Percentiles rank a stretch among this genome's conserved stretches.
Evolutionary conservation across 2,113 vertebrate species (phyloP).

Genomic region (Riparia riparia): DNA sequence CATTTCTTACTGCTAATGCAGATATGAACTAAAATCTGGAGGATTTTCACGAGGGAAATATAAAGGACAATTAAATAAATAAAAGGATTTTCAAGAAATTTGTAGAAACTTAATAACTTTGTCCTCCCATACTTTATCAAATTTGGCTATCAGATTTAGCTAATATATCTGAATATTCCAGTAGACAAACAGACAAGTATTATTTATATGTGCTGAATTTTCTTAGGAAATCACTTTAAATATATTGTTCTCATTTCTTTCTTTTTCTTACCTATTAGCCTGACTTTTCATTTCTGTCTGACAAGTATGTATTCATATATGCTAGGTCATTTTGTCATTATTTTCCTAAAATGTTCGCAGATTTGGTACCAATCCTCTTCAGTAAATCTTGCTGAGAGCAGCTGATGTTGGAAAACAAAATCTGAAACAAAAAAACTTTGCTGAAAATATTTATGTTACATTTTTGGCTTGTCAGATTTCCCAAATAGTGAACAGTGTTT

Average conservation of each 20-base stretch:
- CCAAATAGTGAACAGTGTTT: background rate
- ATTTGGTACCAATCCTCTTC: background rate
- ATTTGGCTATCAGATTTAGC: background rate
- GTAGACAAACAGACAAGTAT: background rate
- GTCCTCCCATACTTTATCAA: background rate
- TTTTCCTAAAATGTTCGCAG: background rate
- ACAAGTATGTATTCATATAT: background rate
- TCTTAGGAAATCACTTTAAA: background rate
- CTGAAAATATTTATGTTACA: background rate
- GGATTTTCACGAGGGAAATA: background rate
- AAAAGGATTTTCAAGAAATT: background rate
- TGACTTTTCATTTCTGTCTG: background rate
- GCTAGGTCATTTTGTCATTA: background rate
- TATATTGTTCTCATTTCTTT: background rate
- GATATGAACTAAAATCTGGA: background rate
- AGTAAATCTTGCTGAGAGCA: background rate
- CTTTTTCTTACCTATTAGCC: background rate
- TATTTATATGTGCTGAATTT: background rate
- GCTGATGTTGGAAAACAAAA: background rate
- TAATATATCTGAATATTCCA: background rate
- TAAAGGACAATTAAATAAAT: background rate
- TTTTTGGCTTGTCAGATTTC: background rate
- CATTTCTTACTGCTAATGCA: background rate
- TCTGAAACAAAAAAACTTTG: background rate
- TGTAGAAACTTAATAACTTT: background rate